Percentiles rank a stretch among this genome's conserved stretches.
phyloP scores from a whole-genome alignment of 2,888 invertebrate genomes.

The Watsonalla cultraria region DNA sequence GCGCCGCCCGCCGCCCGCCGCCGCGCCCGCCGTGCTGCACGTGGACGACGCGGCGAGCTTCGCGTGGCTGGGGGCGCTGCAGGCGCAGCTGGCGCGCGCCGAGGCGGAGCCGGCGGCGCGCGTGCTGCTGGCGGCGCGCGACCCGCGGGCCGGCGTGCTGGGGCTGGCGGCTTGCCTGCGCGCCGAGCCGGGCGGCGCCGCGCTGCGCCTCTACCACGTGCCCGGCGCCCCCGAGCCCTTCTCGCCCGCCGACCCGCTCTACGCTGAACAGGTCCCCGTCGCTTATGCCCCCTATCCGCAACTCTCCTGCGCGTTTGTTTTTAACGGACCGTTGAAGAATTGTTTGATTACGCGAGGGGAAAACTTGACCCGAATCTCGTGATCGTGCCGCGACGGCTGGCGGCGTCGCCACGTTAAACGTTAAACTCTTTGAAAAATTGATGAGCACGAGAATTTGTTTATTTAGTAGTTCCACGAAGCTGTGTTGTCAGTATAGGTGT shows the following conservation, averaged over 20 bases:
- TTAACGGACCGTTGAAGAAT: too few relatives aligned
- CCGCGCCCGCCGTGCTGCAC: conserved; percentile 76
- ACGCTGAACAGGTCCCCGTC: conserved; percentile 67
- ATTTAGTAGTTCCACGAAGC: too few relatives aligned
- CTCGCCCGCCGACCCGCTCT: conserved; percentile 76
- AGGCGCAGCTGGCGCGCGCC: conserved; percentile 83
- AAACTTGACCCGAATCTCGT: too few relatives aligned
- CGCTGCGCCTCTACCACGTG: conserved; percentile 85
- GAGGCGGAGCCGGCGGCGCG: conserved; percentile 77
- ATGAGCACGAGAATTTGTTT: too few relatives aligned
- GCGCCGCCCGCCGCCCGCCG: conserved; percentile 70
- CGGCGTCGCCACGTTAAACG: too few relatives aligned
- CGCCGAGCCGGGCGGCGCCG: conserved; percentile 90
- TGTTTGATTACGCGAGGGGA: too few relatives aligned
- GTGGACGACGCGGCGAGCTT: conserved; percentile 83
- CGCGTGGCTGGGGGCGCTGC: conserved; percentile 89
- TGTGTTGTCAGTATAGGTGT: too few relatives aligned
- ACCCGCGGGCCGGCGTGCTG: conserved; percentile 86
- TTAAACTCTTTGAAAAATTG: too few relatives aligned
- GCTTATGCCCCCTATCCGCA: too few relatives aligned
- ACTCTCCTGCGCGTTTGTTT: too few relatives aligned
- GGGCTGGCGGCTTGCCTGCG: conserved; percentile 95
- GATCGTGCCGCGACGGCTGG: too few relatives aligned
- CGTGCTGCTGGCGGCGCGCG: conserved; percentile 84
- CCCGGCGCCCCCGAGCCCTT: conserved; percentile 82